A percentile compares a stretch with the other conserved stretches of the same genome.
These are phyloP conservation scores for Platycheirus albimanus DNA, from an alignment of 2,888 invertebrate genomes.

Conservation along the genomic window DNA sequence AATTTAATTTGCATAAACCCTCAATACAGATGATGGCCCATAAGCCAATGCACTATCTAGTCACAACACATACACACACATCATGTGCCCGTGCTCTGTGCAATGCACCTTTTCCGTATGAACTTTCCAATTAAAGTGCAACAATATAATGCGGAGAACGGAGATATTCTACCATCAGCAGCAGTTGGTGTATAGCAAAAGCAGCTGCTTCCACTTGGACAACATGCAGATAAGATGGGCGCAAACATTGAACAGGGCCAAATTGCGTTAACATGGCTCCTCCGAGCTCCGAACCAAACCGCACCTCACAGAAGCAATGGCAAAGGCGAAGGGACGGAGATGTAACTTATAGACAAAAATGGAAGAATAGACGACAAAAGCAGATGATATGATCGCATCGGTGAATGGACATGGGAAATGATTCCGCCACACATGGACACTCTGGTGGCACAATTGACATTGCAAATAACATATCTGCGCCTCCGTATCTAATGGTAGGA, in stretches of 20 bases:
- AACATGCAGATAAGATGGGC: constrained; percentile 57
- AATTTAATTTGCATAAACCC: constrained; percentile 63
- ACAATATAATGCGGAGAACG: constrained; percentile 40
- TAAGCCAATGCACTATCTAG: constrained; percentile 71
- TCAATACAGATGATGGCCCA: constrained; percentile 51
- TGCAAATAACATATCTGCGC: constrained; percentile 72
- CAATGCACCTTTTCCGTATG: constrained; percentile 61
- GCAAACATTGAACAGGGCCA: constrained; percentile 47
- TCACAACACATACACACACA: constrained; percentile 21
- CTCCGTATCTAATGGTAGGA: constrained; percentile 72
- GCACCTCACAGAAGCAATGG: too few relatives aligned
- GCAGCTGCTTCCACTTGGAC: constrained; percentile 27
- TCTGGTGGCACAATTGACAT: constrained; percentile 70
- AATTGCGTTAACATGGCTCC: constrained; percentile 45
- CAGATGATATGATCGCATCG: constrained; percentile 62
- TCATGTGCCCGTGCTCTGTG: constrained; percentile 8
- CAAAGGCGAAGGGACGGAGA: constrained; percentile 2
- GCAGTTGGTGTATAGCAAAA: constrained; percentile 20
- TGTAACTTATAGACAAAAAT: constrained; percentile 46
- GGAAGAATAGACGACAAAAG: constrained; percentile 43
- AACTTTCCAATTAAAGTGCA: constrained; percentile 71
- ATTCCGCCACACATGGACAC: constrained; percentile 72
- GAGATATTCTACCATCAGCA: constrained; percentile 40
- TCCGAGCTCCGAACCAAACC: too few relatives aligned
- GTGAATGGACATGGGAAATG: constrained; percentile 71